Base-by-base conservation (phyloP, 2,113 vertebrate genomes). In the Salvelinus namaycush region DNA sequence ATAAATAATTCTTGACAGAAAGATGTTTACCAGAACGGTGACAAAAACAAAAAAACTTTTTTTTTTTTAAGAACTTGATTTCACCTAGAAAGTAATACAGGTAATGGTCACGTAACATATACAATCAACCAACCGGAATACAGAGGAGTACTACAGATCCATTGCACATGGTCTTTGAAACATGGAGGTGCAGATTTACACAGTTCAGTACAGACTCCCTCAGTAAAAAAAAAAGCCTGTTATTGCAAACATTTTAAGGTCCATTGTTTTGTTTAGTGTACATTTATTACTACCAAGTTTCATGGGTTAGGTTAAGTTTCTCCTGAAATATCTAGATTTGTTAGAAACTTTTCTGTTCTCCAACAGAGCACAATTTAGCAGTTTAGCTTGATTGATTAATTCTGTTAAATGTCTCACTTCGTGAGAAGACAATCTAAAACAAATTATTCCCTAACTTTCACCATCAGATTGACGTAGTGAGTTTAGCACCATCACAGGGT, bases 61-160 rank as follows among this genome's bases (percentile, higher is more conserved):
- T 26, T 24, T 24, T 26, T 26, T 26, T 26, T 26, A 26, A 90
- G 68, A 79, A 90, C 91, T 90, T 90, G 88, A 93, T 93, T 93
- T 92, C 91, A 93, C 91, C 94, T 94, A 93, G 76, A 84, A 92
- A 83, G 92, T 91, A 93, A 93, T 44, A 44, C 90, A 94, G 90
- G 89, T 87, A 91, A 92, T 91, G 91, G 89, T 91, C 87, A 92
- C 92, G 87, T 92, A 94, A 94, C 93, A 95, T 95, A 92, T 22
- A 62, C 59, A 60, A 60, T 60, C 59, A 60, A 22, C 20, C 13
- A 62, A 62, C 59, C n/a, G 22, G 7, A 62, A 62, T 22, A 93
- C 95, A 96, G 39, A 87, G 88, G 91, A 92, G 91, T 91, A 90
- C 90, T 93, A 95, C 92, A 92, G 89, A 90, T 89, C 91, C 93